Conservation (phyloP, 2,113 vertebrate species). For the Chaetorhynchus papuensis region DNA sequence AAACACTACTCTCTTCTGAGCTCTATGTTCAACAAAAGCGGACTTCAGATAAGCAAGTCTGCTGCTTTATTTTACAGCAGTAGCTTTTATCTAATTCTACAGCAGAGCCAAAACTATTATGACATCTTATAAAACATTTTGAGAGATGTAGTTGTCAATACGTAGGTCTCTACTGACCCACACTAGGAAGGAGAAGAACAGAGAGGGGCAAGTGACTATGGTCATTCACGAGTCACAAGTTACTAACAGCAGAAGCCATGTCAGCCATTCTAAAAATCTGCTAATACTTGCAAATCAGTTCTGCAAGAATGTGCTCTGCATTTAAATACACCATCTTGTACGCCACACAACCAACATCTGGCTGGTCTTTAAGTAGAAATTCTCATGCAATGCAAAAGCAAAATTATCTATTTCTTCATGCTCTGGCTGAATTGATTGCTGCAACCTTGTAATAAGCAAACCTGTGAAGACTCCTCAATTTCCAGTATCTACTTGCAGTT, state of each 20-base stretch:
- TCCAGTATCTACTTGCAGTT: background rate
- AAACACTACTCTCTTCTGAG: background rate
- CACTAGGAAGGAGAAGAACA: background rate
- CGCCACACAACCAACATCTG: background rate
- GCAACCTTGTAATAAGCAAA: background rate
- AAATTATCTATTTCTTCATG: background rate
- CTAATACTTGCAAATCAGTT: background rate
- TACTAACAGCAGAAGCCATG: background rate
- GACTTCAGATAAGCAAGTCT: background rate
- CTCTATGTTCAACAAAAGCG: background rate
- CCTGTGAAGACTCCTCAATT: background rate
- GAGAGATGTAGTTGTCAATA: background rate
- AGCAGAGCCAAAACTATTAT: background rate
- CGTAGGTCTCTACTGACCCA: background rate
- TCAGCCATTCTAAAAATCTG: background rate
- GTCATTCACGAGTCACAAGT: background rate
- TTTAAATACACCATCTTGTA: background rate
- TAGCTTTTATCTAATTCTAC: background rate
- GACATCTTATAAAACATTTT: background rate
- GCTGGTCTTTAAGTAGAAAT: background rate
- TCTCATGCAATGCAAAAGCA: background rate
- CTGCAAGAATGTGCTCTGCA: background rate
- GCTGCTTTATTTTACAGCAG: background rate
- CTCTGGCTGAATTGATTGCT: background rate
- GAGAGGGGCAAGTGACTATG: background rate